These are phyloP conservation scores for Idaea biselata DNA, from an alignment of 2,888 invertebrate species.

Conservation along the genomic window DNA sequence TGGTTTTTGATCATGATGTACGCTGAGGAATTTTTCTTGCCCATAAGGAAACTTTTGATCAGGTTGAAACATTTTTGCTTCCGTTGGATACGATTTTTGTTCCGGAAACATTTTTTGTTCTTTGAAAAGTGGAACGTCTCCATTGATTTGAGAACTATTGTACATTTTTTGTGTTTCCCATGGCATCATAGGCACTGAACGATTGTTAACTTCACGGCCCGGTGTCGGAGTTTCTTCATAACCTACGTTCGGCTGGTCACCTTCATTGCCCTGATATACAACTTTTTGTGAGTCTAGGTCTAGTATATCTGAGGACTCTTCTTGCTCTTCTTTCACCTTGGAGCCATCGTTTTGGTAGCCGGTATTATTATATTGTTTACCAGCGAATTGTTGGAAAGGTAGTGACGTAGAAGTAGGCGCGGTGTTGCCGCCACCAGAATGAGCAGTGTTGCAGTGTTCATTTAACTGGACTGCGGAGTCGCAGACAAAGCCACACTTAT, in stretches of 20 bases:
- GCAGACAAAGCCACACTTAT: slow-evolving; percentile 90
- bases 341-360: slow-evolving; percentile 70
- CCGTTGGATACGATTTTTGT: slow-evolving; percentile 65
- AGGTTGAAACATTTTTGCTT: slow-evolving; percentile 72
- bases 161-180: slow-evolving; percentile 77
- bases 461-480: slow-evolving; percentile 87
- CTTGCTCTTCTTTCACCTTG: slow-evolving; percentile 83
- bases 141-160: slow-evolving; percentile 68
- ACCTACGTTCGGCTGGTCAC: slow-evolving; percentile 60
- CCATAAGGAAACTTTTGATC: slow-evolving; percentile 72
- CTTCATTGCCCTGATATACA: slow-evolving; percentile 85
- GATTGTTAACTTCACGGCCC: slow-evolving; percentile 68
- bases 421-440: slow-evolving; percentile 69
- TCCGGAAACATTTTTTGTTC: slow-evolving; percentile 77
- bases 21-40: slow-evolving; percentile 73
- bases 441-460: slow-evolving; percentile 87
- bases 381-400: slow-evolving; percentile 77
- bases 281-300: slow-evolving; percentile 95
- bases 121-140: slow-evolving; percentile 73
- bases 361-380: slow-evolving; percentile 69
- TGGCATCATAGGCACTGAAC: slow-evolving; percentile 81
- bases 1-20: slow-evolving; percentile 75
- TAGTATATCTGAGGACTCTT: slow-evolving; percentile 89
- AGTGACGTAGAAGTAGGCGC: slow-evolving; percentile 65
- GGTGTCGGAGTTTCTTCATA: slow-evolving; percentile 65